Base-by-base conservation (phyloP, 2,113 vertebrate genomes). In the Saimiri boliviensis region DNA sequence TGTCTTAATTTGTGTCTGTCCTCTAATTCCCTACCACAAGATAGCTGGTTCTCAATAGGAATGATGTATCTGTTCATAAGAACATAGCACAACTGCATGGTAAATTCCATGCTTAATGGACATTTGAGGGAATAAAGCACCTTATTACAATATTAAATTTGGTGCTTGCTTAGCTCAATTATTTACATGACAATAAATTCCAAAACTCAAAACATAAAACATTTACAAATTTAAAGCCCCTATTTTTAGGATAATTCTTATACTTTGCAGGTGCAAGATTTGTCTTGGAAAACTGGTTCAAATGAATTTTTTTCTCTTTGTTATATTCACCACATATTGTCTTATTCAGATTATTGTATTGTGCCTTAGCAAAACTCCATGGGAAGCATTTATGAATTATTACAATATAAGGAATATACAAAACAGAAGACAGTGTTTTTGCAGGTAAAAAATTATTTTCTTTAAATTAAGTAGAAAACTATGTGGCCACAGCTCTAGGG, bases 381-480 rank as follows among this genome's bases (percentile, higher is more conserved):
- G 96, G 98, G 94, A 98, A 98, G 97, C 92, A 97, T 86, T 32
- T 96, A 97, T 68, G 95, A 98, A 97, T 91, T 97, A 93, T 89
- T 90, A 89, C 85, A 93, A 97, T 90, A 89, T 85, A 93, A 97
- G 96, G 96, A 94, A 96, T 96, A 97, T 95, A 98, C 89, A 97
- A 97, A 98, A 97, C 23, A 97, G 77, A 98, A 97, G 97, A 98
- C 97, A 97, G 97, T 98, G 91, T 96, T 86, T 96, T 93, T 90
- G 49, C 23, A 97, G 5, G 76, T 58, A 96, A 97, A 96, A 32
- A 79, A 63, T 98, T 98, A 95, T 89, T 97, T 93, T 96, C 76
- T 95, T 98, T 97, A 98, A 98, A 98, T 93, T 98, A 87, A 96
- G 89, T 86, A 96, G 93, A 89, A 97, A 95, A 97, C 98, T 99